Evolutionary conservation across 1,140 invertebrate genomes (phyloP), one percentile per base, ranked within the genome.

Genomic region (Rhagoletis zephyria): DNA sequence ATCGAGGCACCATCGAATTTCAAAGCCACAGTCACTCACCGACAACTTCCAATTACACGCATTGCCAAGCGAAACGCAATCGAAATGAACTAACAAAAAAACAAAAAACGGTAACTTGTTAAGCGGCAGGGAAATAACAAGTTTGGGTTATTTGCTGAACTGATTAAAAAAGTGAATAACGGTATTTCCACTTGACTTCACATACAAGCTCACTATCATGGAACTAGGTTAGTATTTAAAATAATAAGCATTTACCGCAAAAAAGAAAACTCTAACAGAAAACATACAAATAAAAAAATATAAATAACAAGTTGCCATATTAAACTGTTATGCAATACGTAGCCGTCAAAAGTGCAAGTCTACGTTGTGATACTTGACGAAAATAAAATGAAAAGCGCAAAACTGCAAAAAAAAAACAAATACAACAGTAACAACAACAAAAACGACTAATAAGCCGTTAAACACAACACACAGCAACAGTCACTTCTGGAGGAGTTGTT

Each of bases 191-290:
- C 87, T 63, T 86, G 48, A 86, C 51, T 88, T 51, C 51, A 88
- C 56, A 60, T 86, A 86, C 87, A 88, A 88, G 85, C 87, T 88
- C 87, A 88, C 87, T 88, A 88, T 88, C 87, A 88, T 88, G 87
- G 87, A 88, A 88, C 87, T 86, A 77, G 87, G 87, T 88, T 86
- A 88, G 60, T 67, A 59, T 42, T 74, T 88, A 45, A 63, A 61
- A 85, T 63, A 59, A 30, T 42, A 85, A 61, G 40, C 5, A 51
- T 9, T 65, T 67, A 40, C 12, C 64, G 10, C 64, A 56, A 56
- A 42, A 48, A 81, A 45, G 74, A 48, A 77, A 63, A 61, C 30
- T 2, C 6, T 67, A 87, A 56, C 12, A 14, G 19, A 65, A 67
- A 56, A 4, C 40, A 30, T 56, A 81, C 51, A 56, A 56, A 77